phyloP scores from a whole-genome alignment of 2,113 vertebrate species.

The Brachirus orientalis region DNA sequence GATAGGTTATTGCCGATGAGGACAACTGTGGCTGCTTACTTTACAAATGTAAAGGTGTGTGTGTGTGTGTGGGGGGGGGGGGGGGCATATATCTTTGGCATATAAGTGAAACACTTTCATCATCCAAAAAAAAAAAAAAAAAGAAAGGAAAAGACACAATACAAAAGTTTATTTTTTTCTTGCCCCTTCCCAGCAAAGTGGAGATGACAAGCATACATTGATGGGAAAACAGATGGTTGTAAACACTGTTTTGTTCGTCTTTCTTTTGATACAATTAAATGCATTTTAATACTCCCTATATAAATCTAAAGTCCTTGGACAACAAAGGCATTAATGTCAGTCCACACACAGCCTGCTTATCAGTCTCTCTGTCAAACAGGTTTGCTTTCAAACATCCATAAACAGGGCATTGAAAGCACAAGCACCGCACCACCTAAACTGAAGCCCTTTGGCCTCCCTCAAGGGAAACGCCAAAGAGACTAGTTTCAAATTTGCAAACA shows the following conservation, averaged over 20 bases:
- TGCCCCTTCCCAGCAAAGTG: conserved; percentile 11
- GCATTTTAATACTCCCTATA: background rate
- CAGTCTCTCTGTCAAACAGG: too few species aligned
- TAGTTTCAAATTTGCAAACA: conserved; percentile 18
- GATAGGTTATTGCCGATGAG: conserved; percentile 65
- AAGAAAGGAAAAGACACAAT: too few species aligned
- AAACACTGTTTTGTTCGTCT: conserved; percentile 1
- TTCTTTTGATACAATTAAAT: too few species aligned
- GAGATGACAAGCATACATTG: conserved; percentile 32
- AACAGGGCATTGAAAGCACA: background rate
- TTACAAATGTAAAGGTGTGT: conserved; percentile 37
- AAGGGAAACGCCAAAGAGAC: conserved; percentile 4
- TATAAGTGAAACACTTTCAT: background rate
- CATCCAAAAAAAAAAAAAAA: too few species aligned
- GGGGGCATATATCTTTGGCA: conserved; percentile 14
- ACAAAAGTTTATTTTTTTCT: background rate
- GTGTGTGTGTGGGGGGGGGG: background rate
- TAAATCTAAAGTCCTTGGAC: conserved; percentile 12
- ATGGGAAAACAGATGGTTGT: conserved; percentile 49
- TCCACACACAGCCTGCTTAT: background rate
- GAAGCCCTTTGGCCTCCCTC: conserved; percentile 12
- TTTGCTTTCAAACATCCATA: background rate
- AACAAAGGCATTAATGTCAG: too few species aligned
- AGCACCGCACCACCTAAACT: background rate
- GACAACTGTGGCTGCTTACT: conserved; percentile 47